phyloP scores from a whole-genome alignment of 2,113 vertebrate species.

The Ariopsis seemanni region DNA sequence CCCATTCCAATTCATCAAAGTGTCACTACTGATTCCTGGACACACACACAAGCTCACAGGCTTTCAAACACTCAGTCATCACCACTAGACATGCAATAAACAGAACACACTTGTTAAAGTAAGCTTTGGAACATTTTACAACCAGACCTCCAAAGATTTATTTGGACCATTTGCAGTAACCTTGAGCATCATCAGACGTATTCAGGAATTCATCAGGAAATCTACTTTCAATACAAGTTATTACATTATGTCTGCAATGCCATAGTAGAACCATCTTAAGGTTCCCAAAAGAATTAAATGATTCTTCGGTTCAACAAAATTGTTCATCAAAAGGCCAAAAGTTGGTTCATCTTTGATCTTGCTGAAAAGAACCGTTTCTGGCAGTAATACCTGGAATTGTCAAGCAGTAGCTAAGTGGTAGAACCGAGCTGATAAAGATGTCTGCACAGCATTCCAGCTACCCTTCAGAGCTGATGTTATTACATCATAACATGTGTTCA shows the following conservation, averaged over 20 bases:
- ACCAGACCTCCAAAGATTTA: neutral
- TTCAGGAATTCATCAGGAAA: neutral
- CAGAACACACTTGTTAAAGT: conserved; percentile 2
- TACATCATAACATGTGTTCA: conserved; percentile 21
- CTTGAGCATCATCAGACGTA: neutral
- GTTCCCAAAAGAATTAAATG: neutral
- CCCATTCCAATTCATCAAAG: neutral
- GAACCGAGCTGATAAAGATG: conserved; percentile 19
- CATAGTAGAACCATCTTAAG: neutral
- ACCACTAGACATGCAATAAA: neutral
- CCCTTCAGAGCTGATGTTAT: conserved; percentile 22
- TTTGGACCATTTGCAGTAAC: neutral
- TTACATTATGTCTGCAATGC: neutral
- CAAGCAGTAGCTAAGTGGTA: neutral
- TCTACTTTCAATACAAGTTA: neutral
- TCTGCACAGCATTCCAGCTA: neutral
- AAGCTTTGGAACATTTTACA: conserved; percentile 11
- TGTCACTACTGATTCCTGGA: neutral
- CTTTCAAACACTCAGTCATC: conserved; percentile 9
- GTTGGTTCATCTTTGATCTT: neutral
- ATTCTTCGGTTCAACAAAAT: neutral
- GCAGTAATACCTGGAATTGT: neutral
- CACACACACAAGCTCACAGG: neutral
- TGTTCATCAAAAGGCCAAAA: neutral
- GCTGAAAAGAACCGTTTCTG: neutral